Percentiles rank a stretch among this genome's conserved stretches.
Conservation (phyloP, 2,797 vertebrate species). For the Danio tinwini region DNA sequence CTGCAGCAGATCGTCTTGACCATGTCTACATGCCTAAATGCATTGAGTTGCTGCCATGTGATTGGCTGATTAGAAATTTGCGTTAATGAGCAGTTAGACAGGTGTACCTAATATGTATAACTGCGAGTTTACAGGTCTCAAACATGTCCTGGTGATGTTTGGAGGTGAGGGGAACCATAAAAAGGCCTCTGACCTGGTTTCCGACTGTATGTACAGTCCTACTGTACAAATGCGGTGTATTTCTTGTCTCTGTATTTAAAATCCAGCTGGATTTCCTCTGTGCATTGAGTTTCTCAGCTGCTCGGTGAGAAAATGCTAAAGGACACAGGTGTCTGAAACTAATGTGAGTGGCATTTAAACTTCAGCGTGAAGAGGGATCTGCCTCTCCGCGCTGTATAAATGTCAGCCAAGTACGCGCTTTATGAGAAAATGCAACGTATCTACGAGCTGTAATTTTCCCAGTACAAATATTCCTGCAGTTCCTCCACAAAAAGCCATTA, state of each 20-base stretch:
- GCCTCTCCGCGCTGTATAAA: slow-evolving; percentile 49
- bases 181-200: background rate
- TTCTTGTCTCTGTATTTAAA: background rate
- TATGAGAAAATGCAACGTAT: slow-evolving; percentile 56
- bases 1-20: no score
- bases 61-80: no score
- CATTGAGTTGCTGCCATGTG: no score
- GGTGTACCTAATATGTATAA: no score
- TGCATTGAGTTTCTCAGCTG: background rate
- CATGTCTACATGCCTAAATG: no score
- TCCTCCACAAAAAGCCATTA: slow-evolving; percentile 17
- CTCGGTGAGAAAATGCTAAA: slow-evolving; percentile 35
- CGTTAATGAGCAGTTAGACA: no score
- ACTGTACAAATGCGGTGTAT: background rate
- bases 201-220: background rate
- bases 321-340: slow-evolving; percentile 57
- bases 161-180: background rate
- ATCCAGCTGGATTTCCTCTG: slow-evolving; percentile 12
- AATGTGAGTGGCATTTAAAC: slow-evolving; percentile 60
- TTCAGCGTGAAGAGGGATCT: slow-evolving; percentile 43
- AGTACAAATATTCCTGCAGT: slow-evolving; percentile 40
- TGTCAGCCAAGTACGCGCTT: slow-evolving; percentile 53
- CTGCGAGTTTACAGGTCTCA: no score
- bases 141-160: background rate
- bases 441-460: slow-evolving; percentile 35